Evolutionary conservation across 2,113 vertebrate genomes (phyloP), one percentile per base, ranked within the genome.

Genomic region (Callospermophilus lateralis): DNA sequence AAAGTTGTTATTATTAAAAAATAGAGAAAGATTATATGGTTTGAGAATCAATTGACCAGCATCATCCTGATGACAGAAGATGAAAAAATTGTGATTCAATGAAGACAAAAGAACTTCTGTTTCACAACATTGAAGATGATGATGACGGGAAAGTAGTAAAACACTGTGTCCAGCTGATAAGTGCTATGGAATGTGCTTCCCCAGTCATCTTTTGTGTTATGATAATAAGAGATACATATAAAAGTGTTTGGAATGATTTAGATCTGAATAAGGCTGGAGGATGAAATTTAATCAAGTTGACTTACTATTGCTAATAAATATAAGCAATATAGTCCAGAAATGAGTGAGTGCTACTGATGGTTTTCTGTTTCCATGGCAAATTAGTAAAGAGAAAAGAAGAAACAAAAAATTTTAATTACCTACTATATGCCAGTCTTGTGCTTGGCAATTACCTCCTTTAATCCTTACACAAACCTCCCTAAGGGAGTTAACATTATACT

Each of bases 331-430:
- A 70, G 61, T 68, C 17, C 34, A 70, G 88, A 92, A 89, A 85
- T 20, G 92, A 83, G 45, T 48, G 7, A 61, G 42, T 85, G 19
- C n/a, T 88, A 61, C 24, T 65, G 22, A 42, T 65, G 42, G 8
- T 37, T 90, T 96, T 90, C 68, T 68, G 28, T 84, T 90, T 92
- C 45, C 19, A 81, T 67, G 48, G 55, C 53, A 96, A 97, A 89
- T 86, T 61, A 72, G 28, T 68, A 89, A n/a, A 87, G 37, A 53
- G 32, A 79, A 83, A 96, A 37, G 48, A 72, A 11, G 17, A 90
- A 85, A 84, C 24, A 73, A 89, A 86, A 79, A 37, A 24, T 74
- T 72, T 53, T 89, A 91, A 89, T 68, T 79, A 63, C 51, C 10
- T 81, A 39, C 28, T 74, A 20, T 70, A 77, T 93, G 11, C 13